phyloP scores from a whole-genome alignment of 2,888 invertebrate genomes.

The Hirtodrosophila alboralis region DNA sequence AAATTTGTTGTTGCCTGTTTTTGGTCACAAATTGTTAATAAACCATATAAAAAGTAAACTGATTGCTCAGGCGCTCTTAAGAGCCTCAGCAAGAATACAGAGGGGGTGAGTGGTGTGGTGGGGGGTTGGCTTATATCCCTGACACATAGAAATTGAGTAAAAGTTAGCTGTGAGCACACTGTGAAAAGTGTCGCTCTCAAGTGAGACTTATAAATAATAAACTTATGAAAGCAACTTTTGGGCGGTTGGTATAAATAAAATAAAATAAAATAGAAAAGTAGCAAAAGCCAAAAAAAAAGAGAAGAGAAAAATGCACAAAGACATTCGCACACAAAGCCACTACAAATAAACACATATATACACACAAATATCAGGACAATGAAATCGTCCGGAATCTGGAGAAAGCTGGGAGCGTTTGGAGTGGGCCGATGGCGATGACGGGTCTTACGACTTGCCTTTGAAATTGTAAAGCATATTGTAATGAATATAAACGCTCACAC shows the following conservation, averaged over 20 bases:
- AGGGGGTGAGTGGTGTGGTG: neutral
- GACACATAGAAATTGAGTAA: constrained; percentile 17
- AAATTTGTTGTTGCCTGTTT: constrained; percentile 48
- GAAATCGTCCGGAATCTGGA: constrained; percentile 38
- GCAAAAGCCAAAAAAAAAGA: constrained; percentile 29
- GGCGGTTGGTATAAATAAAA: constrained; percentile 47
- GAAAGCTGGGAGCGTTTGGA: constrained; percentile 7
- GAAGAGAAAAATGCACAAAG: constrained; percentile 42
- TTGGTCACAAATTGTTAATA: constrained; percentile 63
- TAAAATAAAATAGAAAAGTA: constrained; percentile 44
- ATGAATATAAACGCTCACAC: constrained; percentile 59
- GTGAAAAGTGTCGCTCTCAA: constrained; percentile 63
- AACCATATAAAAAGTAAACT: constrained; percentile 67
- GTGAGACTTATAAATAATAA: constrained; percentile 74
- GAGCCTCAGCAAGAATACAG: constrained; percentile 33
- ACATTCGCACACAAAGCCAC: constrained; percentile 40
- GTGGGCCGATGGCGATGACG: constrained; percentile 14
- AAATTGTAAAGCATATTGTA: constrained; percentile 61
- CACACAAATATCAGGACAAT: constrained; percentile 31
- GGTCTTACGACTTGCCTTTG: constrained; percentile 42
- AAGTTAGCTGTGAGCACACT: constrained; percentile 48
- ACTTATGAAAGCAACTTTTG: constrained; percentile 62
- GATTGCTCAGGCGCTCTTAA: constrained; percentile 57
- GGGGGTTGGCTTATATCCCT: too few relatives aligned
- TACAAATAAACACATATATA: constrained; percentile 8